Percentiles rank a stretch among this genome's conserved stretches.
These are phyloP conservation scores for Phycodurus eques DNA, from an alignment of 2,113 vertebrate species.

Conservation along the genomic window DNA sequence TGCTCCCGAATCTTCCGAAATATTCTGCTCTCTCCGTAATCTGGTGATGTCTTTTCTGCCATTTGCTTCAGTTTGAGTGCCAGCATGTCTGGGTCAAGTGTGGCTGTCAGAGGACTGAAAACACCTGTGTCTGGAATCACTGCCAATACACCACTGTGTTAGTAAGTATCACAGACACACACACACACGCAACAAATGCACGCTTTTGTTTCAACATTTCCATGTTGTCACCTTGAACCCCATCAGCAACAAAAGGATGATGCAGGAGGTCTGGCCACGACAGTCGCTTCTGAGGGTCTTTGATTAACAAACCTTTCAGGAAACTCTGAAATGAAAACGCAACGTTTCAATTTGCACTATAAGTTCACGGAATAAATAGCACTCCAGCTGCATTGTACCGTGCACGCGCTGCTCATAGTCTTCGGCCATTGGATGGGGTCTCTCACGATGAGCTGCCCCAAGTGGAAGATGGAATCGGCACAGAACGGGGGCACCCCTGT, in stretches of 20 bases:
- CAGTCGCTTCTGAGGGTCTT: slow-evolving; percentile 85
- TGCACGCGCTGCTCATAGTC: slow-evolving; percentile 81
- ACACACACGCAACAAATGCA: neutral
- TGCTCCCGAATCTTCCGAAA: slow-evolving; percentile 75
- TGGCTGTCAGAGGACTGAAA: slow-evolving; percentile 82
- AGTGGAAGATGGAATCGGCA: slow-evolving; percentile 92
- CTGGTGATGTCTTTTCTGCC: slow-evolving; percentile 65
- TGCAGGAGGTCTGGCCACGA: slow-evolving; percentile 89
- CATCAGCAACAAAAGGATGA: slow-evolving; percentile 90
- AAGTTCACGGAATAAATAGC: neutral
- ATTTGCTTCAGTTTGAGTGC: slow-evolving; percentile 81
- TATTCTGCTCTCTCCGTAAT: slow-evolving; percentile 71
- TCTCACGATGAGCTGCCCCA: slow-evolving; percentile 86
- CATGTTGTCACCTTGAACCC: slow-evolving; percentile 77
- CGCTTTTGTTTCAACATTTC: neutral
- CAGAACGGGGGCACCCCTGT: slow-evolving; percentile 93
- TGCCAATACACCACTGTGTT: slow-evolving; percentile 40
- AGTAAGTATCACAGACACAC: neutral
- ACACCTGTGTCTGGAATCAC: slow-evolving; percentile 73
- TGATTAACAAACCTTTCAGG: slow-evolving; percentile 89
- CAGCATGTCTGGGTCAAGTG: slow-evolving; percentile 79
- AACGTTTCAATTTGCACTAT: neutral
- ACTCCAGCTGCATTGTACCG: slow-evolving; percentile 67
- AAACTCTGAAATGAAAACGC: slow-evolving; percentile 77
- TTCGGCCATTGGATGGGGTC: slow-evolving; percentile 86